phyloP scores from a whole-genome alignment of 2,113 vertebrate species.

The Atrichornis clamosus region DNA sequence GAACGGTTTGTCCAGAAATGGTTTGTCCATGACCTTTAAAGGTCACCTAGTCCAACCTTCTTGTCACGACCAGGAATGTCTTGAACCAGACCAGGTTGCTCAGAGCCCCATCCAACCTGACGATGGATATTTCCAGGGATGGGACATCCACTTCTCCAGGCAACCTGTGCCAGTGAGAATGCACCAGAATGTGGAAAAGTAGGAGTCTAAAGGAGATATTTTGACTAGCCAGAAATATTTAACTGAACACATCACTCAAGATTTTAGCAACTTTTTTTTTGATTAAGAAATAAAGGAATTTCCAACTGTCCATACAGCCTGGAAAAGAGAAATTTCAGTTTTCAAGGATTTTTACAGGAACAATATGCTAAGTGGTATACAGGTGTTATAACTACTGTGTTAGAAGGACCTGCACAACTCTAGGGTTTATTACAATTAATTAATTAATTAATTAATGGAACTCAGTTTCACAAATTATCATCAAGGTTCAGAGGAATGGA shows the following conservation, averaged over 20 bases:
- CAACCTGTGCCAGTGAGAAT: not conserved
- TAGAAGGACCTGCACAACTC: not conserved
- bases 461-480: not conserved
- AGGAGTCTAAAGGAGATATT: not conserved
- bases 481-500: accelerated
- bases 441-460: not conserved
- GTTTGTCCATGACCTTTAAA: not conserved
- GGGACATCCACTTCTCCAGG: not conserved
- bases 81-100: not conserved
- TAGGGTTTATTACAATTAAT: not conserved
- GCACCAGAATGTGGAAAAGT: not conserved
- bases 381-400: not conserved
- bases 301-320: not conserved
- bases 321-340: not conserved
- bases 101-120: not conserved
- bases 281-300: not conserved
- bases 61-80: not conserved
- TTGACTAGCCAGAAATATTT: not conserved
- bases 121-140: not conserved
- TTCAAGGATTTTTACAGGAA: not conserved
- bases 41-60: not conserved
- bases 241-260: not conserved
- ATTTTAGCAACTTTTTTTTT: not conserved
- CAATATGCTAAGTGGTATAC: not conserved
- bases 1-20: no score